Evolutionary conservation across 2,797 vertebrate genomes (phyloP).

Genomic region (Paedocypris micromegethes): DNA sequence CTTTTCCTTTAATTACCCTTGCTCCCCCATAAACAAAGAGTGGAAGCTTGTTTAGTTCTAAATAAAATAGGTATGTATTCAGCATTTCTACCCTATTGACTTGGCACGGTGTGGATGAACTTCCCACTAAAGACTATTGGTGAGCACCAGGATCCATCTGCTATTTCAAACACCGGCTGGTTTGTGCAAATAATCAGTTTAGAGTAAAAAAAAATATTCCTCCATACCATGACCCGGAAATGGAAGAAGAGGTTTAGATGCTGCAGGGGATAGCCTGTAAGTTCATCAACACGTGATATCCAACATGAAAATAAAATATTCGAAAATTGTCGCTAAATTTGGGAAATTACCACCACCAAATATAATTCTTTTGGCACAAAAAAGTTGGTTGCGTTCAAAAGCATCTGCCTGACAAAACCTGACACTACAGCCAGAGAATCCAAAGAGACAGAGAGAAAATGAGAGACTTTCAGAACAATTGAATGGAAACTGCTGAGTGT

Average conservation of each 20-base stretch:
- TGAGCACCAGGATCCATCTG: constrained; percentile 21
- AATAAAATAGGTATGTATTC: constrained; percentile 12
- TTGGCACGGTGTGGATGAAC: constrained; percentile 4
- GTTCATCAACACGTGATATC: no score
- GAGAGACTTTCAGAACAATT: constrained; percentile 19
- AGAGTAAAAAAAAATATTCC: no score
- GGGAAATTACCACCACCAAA: no score
- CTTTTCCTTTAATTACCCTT: constrained; percentile 35
- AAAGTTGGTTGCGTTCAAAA: no score
- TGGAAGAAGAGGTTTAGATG: no score
- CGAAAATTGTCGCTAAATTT: no score
- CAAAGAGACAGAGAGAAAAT: background rate
- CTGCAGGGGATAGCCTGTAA: no score
- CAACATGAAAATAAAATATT: no score
- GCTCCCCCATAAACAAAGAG: constrained; percentile 4
- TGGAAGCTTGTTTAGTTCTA: constrained; percentile 14
- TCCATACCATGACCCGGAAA: no score
- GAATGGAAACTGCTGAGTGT: constrained; percentile 15
- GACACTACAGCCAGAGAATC: background rate
- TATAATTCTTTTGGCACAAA: no score
- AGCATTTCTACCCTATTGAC: constrained; percentile 6
- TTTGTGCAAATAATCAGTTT: no score
- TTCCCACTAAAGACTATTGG: constrained; percentile 16
- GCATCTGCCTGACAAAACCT: background rate
- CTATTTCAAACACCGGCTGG: no score